Base-by-base conservation (phyloP, 2,797 vertebrate genomes). In the Danio jaintianensis region DNA sequence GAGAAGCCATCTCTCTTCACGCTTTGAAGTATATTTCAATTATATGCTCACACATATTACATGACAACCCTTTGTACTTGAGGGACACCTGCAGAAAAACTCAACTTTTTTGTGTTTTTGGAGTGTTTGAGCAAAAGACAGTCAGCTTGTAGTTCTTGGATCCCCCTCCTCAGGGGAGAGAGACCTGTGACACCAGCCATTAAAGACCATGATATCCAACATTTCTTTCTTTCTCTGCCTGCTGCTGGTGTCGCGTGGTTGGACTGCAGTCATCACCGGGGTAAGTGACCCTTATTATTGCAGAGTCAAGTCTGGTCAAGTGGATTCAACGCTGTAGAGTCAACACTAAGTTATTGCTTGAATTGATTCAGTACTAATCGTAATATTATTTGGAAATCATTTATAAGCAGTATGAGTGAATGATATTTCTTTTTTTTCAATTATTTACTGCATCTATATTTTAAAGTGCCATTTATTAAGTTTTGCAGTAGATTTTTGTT, bases 201-300 rank as follows among this genome's bases (percentile, higher is more conserved):
- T 85, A 79, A 86, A 87, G 86, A 78, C 71, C 85, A 94, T 94
- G 93, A 93, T 75, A 79, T 89, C 87, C 71, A 86, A 88, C 80
- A 66, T 89, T 40, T 84, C 81, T 0, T 56, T 92, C 22, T 81
- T 94, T 80, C 83, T 92, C 82, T 84, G 70, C 38, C 84, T 93
- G 55, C 36, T 93, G 78, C 5, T 93, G 79, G 85, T 93, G 83
- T 92, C 91, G 4, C 68, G 48, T 0, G 89, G 91, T 59, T 94
- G 89, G 2, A 85, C 91, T 18, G 93, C 93, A 0, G 87, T 95
- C 85, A 95, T 95, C 83, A 95, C 93, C 6, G 94, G 94, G 93
- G 94, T 95, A 82, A 93, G 94, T 93, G 66, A 74, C 56, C 59
- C 45, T 48, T 36, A n/a, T 0, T 29, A 29, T 62, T 36, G 40